Base-by-base conservation (phyloP, 1,140 invertebrate genomes). In the Tetramorium parvispinum region DNA sequence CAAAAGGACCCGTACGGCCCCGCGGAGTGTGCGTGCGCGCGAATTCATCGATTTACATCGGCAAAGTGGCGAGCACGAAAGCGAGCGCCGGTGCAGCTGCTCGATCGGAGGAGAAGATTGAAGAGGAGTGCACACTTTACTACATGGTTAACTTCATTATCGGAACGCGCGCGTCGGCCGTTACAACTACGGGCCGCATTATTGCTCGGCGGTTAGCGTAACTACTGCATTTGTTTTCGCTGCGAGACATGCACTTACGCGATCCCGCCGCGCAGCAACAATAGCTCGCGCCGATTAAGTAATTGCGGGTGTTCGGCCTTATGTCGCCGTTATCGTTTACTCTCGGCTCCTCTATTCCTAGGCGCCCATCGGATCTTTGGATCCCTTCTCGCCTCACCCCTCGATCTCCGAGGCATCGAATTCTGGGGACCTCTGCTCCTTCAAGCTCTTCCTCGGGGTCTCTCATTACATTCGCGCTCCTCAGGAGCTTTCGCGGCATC, bases 81-180 rank as follows among this genome's bases (percentile, higher is more conserved):
- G 68, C 79, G 79, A 71, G 40, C 37, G 79, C 51, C 40, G 21
- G 40, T 59, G 79, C 79, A 83, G 79, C 79, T 83, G 79, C 68
- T 59, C 79, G 79, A 83, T 83, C 79, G 79, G 79, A 83, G 79
- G 79, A 83, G 68, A 83, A 83, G 79, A 83, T 83, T 83, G 79
- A 83, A 75, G 79, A 83, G 79, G 68, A 73, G 68, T 73, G 79
- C 79, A 75, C 79, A 83, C 79, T 83, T 83, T 75, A 75, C 79
- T 83, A 83, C 79, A 37, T 83, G 79, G 79, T 83, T 83, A 83
- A 83, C 79, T 83, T 83, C 79, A 83, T 83, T 83, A 83, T 83
- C 68, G 79, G 53, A 75, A 73, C 40, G 79, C 79, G 79, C 79
- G 79, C 79, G 66, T 82, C 79, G 51, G 66, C 40, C 66, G 79